Conservation (phyloP, 2,888 invertebrate genomes). For the Acrocyrtus sp. region DNA sequence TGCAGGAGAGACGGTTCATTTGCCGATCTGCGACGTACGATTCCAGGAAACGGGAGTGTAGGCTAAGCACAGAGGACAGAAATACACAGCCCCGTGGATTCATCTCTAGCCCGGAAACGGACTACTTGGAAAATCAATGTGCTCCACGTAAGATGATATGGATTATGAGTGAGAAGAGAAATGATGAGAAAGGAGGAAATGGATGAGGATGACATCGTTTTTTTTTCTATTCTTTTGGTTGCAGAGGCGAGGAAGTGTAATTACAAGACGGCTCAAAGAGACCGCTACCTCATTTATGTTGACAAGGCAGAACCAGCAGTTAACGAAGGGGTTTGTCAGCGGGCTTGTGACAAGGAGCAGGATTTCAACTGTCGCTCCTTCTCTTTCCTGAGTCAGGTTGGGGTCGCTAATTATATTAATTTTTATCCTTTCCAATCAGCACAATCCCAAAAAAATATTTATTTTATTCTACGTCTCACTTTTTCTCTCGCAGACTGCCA, state of each 20-base stretch:
- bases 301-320: constrained; percentile 66
- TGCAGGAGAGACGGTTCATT: constrained; percentile 68
- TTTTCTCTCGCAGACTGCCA: constrained; percentile 19
- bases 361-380: constrained; percentile 68
- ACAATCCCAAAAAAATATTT: not conserved
- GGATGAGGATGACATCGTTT: too few relatives aligned
- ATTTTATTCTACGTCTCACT: constrained; percentile 2
- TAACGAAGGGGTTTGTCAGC: constrained; percentile 67
- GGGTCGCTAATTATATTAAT: too few relatives aligned
- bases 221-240: constrained; percentile 9
- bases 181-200: not conserved
- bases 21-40: constrained; percentile 70
- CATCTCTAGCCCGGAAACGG: constrained; percentile 66
- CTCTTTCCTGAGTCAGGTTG: constrained; percentile 66
- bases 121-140: constrained; percentile 71
- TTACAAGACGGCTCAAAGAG: constrained; percentile 66
- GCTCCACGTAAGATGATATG: constrained; percentile 66
- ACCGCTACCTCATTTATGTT: constrained; percentile 66
- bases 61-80: constrained; percentile 69
- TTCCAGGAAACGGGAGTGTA: constrained; percentile 67
- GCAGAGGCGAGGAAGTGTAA: constrained; percentile 65
- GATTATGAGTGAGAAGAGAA: too few relatives aligned
- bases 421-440: too few relatives aligned
- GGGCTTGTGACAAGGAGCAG: constrained; percentile 67
- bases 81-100: constrained; percentile 69